Conservation (phyloP, 2,888 invertebrate genomes). For the Calliscelio sp. region DNA sequence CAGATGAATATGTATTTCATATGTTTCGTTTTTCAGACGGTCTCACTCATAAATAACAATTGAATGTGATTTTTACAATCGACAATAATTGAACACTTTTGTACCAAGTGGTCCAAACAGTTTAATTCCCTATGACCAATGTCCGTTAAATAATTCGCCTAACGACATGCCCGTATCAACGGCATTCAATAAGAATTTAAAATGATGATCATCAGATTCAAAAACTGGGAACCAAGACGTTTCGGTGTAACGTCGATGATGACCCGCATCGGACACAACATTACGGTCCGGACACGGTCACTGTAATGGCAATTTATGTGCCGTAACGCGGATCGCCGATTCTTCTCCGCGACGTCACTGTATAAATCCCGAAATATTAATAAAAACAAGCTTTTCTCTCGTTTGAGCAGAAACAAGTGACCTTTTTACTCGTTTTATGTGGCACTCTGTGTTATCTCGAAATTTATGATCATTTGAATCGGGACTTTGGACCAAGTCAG, state of each 20-base stretch:
- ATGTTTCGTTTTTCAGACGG: neutral
- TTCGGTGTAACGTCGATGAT: slow-evolving; percentile 42
- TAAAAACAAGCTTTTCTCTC: slow-evolving; percentile 76
- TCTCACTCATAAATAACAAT: slow-evolving; percentile 43
- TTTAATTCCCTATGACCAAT: slow-evolving; percentile 32
- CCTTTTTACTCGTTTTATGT: slow-evolving; percentile 54
- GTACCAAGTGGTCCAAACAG: slow-evolving; percentile 10
- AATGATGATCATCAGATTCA: slow-evolving; percentile 16
- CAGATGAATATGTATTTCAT: neutral
- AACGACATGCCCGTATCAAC: slow-evolving; percentile 56
- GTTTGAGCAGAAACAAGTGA: slow-evolving; percentile 67
- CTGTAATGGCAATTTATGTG: slow-evolving; percentile 76
- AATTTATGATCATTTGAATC: slow-evolving; percentile 81
- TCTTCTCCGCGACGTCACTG: slow-evolving; percentile 54
- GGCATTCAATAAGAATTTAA: slow-evolving; percentile 50
- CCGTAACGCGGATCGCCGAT: slow-evolving; percentile 69
- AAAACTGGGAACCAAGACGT: slow-evolving; percentile 2
- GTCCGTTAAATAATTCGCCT: slow-evolving; percentile 16
- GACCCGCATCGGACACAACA: slow-evolving; percentile 59
- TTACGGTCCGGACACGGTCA: slow-evolving; percentile 39
- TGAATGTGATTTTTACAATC: slow-evolving; percentile 35
- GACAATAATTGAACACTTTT: slow-evolving; percentile 18
- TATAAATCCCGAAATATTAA: slow-evolving; percentile 80
- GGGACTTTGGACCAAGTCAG: slow-evolving; percentile 75
- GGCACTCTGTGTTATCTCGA: slow-evolving; percentile 77